Evolutionary conservation across 2,888 invertebrate genomes (phyloP).

Genomic region (Clivina fossor): DNA sequence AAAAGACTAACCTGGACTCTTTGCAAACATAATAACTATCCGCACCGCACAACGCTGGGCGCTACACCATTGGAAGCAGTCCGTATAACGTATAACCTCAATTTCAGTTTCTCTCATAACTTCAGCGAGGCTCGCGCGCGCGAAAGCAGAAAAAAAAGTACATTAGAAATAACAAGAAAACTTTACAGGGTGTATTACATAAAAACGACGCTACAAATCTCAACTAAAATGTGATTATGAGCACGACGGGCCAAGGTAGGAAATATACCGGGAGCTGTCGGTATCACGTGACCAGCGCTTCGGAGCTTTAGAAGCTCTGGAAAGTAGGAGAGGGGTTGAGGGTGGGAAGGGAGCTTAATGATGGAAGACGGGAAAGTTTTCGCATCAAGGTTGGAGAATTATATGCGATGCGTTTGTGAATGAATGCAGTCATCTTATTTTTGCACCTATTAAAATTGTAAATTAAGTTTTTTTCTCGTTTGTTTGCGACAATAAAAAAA

Average conservation of each 20-base stretch:
- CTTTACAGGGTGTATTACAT: conserved; percentile 29
- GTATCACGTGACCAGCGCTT: too few relatives aligned
- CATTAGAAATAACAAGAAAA: conserved; percentile 33
- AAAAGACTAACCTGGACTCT: conserved; percentile 9
- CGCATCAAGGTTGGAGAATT: conserved; percentile 1
- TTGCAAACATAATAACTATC: too few relatives aligned
- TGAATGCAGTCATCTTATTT: conserved; percentile 18
- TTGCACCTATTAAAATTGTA: conserved; percentile 30
- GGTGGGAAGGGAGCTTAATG: conserved; percentile 2
- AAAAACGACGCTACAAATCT: conserved; percentile 29
- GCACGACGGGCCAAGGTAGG: not conserved
- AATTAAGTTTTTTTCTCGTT: conserved; percentile 24
- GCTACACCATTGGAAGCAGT: too few relatives aligned
- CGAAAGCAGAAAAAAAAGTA: conserved; percentile 20
- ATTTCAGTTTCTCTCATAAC: too few relatives aligned
- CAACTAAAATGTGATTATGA: conserved; percentile 31
- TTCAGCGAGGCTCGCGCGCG: not conserved
- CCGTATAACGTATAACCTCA: too few relatives aligned
- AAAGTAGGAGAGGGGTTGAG: too few relatives aligned
- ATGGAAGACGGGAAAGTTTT: conserved; percentile 2
- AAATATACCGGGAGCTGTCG: not conserved
- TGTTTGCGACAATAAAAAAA: not conserved
- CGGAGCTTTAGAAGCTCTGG: too few relatives aligned
- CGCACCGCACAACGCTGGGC: too few relatives aligned
- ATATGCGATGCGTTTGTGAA: not conserved